Conservation (phyloP, 2,888 invertebrate genomes). For the Cantharis flavilabris region DNA sequence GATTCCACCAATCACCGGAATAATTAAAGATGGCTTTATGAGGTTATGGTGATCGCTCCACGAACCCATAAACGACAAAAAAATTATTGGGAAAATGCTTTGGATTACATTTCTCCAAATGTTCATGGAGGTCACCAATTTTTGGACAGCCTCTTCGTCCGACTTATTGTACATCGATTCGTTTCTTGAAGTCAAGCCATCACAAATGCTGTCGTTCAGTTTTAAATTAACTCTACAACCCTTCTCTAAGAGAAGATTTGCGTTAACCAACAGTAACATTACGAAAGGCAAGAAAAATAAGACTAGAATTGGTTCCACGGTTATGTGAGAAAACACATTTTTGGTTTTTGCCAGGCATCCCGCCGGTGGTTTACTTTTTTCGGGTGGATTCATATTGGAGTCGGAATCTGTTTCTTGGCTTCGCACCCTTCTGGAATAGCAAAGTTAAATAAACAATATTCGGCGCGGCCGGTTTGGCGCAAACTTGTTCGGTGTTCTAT, state of each 20-base stretch:
- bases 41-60: neutral
- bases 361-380: neutral
- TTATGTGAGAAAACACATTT: neutral
- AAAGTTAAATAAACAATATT: too few species aligned
- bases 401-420: neutral
- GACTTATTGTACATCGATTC: neutral
- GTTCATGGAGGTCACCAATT: neutral
- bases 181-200: neutral
- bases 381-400: neutral
- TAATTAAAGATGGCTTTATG: neutral
- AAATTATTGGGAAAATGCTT: neutral
- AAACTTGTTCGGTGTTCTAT: too few species aligned
- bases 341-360: neutral
- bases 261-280: neutral
- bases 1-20: neutral
- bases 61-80: neutral
- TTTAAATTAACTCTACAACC: neutral
- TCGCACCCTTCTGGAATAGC: neutral
- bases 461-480: too few species aligned
- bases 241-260: neutral
- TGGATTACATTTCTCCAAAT: neutral
- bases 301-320: neutral
- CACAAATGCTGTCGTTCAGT: neutral
- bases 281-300: neutral
- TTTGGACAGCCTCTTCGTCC: neutral